phyloP scores from a whole-genome alignment of 1,140 invertebrate species.

The Sitodiplosis mosellana region DNA sequence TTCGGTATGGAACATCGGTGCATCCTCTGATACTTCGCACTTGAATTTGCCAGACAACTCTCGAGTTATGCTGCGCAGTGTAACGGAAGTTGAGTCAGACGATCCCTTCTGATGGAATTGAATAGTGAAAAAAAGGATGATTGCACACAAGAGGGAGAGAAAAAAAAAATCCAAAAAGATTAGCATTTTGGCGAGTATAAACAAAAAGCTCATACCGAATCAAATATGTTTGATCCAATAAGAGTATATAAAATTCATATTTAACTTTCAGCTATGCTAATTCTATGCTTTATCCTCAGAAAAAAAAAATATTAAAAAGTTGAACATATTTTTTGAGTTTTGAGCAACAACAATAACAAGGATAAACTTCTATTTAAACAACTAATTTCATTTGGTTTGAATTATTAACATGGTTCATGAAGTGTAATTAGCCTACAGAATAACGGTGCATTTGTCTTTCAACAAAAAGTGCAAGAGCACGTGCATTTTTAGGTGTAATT shows the following conservation, averaged over 20 bases:
- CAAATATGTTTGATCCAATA: too few species aligned
- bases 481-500: too few species aligned
- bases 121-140: background rate
- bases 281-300: too few species aligned
- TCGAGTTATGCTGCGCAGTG: conserved; percentile 37
- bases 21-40: conserved; percentile 53
- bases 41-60: conserved; percentile 46
- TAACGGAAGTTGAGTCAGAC: conserved; percentile 40
- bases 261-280: too few species aligned
- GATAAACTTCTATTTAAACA: background rate
- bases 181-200: too few species aligned
- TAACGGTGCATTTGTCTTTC: too few species aligned
- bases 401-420: background rate
- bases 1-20: conserved; percentile 48
- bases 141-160: too few species aligned
- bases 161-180: too few species aligned
- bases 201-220: too few species aligned
- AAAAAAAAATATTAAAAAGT: background rate
- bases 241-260: too few species aligned
- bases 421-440: background rate
- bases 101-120: conserved; percentile 30
- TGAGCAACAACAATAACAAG: background rate
- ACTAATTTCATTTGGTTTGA: background rate
- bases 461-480: too few species aligned
- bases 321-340: background rate